Evolutionary conservation across 2,113 vertebrate species (phyloP), one percentile per base, ranked within the genome.

Genomic region (Podarcis cretensis): DNA sequence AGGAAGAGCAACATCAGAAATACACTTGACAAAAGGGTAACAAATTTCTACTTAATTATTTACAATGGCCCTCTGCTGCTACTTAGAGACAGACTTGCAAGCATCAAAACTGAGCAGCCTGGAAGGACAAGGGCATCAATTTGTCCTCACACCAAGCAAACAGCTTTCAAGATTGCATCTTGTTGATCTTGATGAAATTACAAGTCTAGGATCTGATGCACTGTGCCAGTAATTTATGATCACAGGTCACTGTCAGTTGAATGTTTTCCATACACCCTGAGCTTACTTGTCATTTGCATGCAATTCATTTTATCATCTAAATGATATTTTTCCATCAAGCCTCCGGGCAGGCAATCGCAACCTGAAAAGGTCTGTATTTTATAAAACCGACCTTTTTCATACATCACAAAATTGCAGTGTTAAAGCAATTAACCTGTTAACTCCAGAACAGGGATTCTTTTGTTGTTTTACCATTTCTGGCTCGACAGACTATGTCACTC

Each of bases 1-100:
- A 95, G 96, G 95, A 97, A 97, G 95, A 97, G 94, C 92, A 97
- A 96, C 97, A 97, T 97, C 97, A 97, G 96, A 97, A 97, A 97
- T 96, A 97, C 96, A 97, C 96, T 97, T 97, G 96, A 97, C 97
- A 97, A 97, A 97, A 97, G 96, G 96, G 96, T 97, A 97, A 97
- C 96, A 97, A 96, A 98, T 97, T 96, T 97, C 97, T 97, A 95
- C 95, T 98, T 97, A 97, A 98, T 98, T 97, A 98, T 98, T 98
- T 97, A 98, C 96, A 96, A 97, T 94, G 95, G 94, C 96, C 95
- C 92, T 97, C 90, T 95, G 95, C 85, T 86, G 96, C 96, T 97
- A 95, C 95, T 95, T 95, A 96, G 96, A 97, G 95, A 97, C 94
- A 96, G 94, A 96, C 95, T 95, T 90, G 85, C 81, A 81, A 93